Evolutionary conservation across 2,113 vertebrate genomes (phyloP).

Genomic region (Dicentrarchus labrax): DNA sequence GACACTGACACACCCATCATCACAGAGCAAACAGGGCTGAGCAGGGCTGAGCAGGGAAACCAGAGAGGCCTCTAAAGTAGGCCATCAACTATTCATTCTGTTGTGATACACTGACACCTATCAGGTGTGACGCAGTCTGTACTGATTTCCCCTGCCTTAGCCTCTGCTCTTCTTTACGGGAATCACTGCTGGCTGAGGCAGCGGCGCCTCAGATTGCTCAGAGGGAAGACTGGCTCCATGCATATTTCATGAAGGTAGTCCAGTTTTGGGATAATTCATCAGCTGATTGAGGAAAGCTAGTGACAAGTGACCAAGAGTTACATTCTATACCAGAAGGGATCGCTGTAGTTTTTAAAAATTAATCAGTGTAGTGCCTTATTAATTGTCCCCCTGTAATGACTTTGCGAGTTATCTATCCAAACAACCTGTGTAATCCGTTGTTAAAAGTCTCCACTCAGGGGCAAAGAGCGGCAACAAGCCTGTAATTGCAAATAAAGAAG

Average conservation of each 20-base stretch:
- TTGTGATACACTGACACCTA: slow-evolving; percentile 62
- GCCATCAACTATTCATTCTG: slow-evolving; percentile 78
- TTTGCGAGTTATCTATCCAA: slow-evolving; percentile 1
- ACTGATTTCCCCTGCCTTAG: slow-evolving; percentile 64
- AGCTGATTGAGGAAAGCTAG: slow-evolving; percentile 8
- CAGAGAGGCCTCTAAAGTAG: slow-evolving; percentile 74
- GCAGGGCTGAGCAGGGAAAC: slow-evolving; percentile 59
- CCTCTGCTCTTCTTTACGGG: slow-evolving; percentile 16
- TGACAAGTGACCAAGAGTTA: slow-evolving; percentile 27
- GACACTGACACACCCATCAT: slow-evolving; percentile 63
- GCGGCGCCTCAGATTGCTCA: slow-evolving; percentile 28
- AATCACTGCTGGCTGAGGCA: slow-evolving; percentile 61
- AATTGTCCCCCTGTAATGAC: slow-evolving; percentile 10
- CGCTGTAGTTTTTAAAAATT: slow-evolving; percentile 40
- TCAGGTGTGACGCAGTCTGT: slow-evolving; percentile 67
- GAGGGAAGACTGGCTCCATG: slow-evolving; percentile 31
- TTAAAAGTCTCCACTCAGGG: slow-evolving; percentile 11
- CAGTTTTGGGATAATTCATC: slow-evolving; percentile 50
- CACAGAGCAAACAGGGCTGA: slow-evolving; percentile 37
- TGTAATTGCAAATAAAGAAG: slow-evolving; percentile 2
- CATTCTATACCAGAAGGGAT: slow-evolving; percentile 8
- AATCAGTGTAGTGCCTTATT: slow-evolving; percentile 24
- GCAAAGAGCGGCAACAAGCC: background rate
- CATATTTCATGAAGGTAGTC: slow-evolving; percentile 63
- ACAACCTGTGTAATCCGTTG: background rate